Base-by-base conservation (phyloP, 1,140 invertebrate species). In the Orchestia grillus region DNA sequence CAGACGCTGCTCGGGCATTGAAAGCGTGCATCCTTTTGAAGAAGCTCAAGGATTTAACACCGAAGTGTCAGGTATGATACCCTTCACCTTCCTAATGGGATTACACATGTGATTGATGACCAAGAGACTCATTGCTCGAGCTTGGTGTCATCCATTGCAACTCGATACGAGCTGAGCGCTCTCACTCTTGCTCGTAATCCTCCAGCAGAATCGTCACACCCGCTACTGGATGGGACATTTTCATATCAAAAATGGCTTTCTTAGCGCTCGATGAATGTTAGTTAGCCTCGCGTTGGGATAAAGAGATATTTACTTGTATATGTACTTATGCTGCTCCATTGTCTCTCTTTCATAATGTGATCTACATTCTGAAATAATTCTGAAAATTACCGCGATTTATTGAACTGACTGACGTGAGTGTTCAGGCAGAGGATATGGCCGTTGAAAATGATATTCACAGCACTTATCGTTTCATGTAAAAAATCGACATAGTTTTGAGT, bases 21-120 rank as follows among this genome's bases (percentile, higher is more conserved):
- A 94, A 94, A 94, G 88, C 92, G 41, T 45, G 92, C 47, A 47
- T 94, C 92, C 92, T 47, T 94, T 94, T 94, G 92, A 94, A 94
- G 92, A 94, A 94, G 92, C 92, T 94, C 92, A 94, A 94, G 92
- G 92, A 94, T 94, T 94, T 94, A 94, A 94, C 92, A 94, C 92
- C 44, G 92, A 94, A 45, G 43, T 94, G 92, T 94, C 92, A 94
- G 43, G 92, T 94, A 45, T 94, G 92, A 94, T 94, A 94, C 92
- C 92, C 92, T 94, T 94, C 92, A 94, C 92, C 92, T 94, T 94
- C 41, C 42, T 94, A 94, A 94, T 94, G 92, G 92, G 92, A 94
- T 94, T 94, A 94, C 92, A 40, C 92, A 44, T 47, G 44, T 94
- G 92, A 94, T 45, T 94, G 92, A 94, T 94, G 92, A 45, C 92